Base-by-base conservation (phyloP, 2,888 invertebrate species). In the Hydropsyche betteni region DNA sequence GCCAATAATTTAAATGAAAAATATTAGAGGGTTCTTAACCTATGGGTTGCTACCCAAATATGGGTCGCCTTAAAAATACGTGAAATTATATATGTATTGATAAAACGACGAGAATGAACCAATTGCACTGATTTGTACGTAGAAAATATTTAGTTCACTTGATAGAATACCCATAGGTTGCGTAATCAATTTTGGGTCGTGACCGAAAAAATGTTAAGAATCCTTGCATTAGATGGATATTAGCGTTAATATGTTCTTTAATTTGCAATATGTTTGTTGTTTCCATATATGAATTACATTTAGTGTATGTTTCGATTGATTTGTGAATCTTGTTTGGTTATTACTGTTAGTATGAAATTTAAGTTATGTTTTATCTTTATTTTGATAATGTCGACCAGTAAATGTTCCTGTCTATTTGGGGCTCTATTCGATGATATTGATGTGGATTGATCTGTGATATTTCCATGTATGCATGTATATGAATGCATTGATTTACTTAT, bases 381-480 rank as follows among this genome's bases (percentile, higher is more conserved):
- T 55, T 55, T 64, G 5, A 16, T 16, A 24, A 64, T 64, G 34
- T 64, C 69, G 44, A 69, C 50, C 7, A 51, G 69, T 34, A 64
- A 64, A 12, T 64, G 34, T 70, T 36, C 51, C 52, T 70, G 52
- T 70, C 52, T 70, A 70, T 70, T 50, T 53, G 70, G 52, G 70
- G 53, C 53, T 53, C 36, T 70, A 16, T 70, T 51, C 16, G 55
- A 51, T 34, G 51, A 64, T 68, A 73, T 77, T 33, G 36, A 75
- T 77, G 77, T 77, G 75, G 78, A 77, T 71, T 78, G 78, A 77
- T 69, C 77, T 77, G 76, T 76, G 64, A 76, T 70, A 74, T 36
- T 74, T 76, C 52, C 68, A 44, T 74, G 76, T 79, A 68, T 71
- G 78, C 77, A 75, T 77, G 78, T 74, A 36, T 24, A 69, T 72